Percentiles rank a stretch among this genome's conserved stretches.
phyloP scores from a whole-genome alignment of 1,140 invertebrate genomes.

The Cyclargus thomasi region DNA sequence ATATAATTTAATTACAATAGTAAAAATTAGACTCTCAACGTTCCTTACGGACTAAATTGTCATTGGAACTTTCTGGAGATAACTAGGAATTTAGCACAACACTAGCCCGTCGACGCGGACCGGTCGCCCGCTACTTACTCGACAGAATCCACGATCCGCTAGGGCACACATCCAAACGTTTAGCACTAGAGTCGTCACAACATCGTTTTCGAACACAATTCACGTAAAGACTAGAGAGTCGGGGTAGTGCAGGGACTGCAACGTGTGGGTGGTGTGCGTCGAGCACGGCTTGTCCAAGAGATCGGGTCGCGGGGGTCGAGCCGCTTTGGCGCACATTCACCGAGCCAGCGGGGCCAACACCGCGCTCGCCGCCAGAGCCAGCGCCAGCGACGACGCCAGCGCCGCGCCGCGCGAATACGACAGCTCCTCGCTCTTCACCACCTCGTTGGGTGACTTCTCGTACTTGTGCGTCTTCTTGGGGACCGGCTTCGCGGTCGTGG shows the following conservation, averaged over 20 bases:
- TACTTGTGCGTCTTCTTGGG: conserved; percentile 83
- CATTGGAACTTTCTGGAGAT: conserved; percentile 52
- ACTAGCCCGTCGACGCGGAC: conserved; percentile 29
- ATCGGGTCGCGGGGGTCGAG: conserved; percentile 52
- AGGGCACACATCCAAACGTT: conserved; percentile 34
- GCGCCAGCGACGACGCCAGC: conserved; percentile 55
- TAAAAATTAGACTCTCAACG: conserved; percentile 63
- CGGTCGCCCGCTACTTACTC: conserved; percentile 39
- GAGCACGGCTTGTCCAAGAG: conserved; percentile 59
- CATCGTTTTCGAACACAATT: conserved; percentile 42
- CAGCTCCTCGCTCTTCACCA: conserved; percentile 93
- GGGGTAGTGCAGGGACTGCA: conserved; percentile 59
- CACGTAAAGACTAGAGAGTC: conserved; percentile 67
- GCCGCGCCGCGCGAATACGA: conserved; percentile 78
- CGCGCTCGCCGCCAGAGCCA: conserved; percentile 59
- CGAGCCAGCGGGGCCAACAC: conserved; percentile 64
- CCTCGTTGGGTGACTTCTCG: conserved; percentile 92
- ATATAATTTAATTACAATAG: conserved; percentile 57
- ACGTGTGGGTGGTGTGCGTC: conserved; percentile 54
- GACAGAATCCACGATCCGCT: conserved; percentile 40
- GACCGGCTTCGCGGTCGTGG: conserved; percentile 63
- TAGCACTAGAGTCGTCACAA: conserved; percentile 38
- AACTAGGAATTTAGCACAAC: conserved; percentile 53
- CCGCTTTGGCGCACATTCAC: conserved; percentile 69
- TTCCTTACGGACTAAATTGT: conserved; percentile 53